Base-by-base conservation (phyloP, 2,797 vertebrate species). In the Lepus oiostolus region DNA sequence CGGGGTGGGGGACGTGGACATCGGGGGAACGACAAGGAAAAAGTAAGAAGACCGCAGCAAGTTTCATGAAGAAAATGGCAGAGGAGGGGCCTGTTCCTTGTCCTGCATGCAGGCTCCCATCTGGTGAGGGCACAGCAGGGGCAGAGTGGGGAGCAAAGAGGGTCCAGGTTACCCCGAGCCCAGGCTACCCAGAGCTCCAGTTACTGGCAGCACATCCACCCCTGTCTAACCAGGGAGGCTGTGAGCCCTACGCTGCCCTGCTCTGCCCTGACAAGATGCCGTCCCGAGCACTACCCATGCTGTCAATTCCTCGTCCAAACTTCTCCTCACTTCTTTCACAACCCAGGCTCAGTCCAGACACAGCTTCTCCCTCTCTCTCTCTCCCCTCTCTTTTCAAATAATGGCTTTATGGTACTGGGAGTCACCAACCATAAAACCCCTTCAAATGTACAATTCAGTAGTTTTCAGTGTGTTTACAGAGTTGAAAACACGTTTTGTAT, bases 131-230 rank as follows among this genome's bases (percentile, higher is more conserved):
- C 10, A 47, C 2, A 22, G 62, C 21, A 52, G 72, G 30, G 52
- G 24, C 7, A 21, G 65, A 32, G 32, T 30, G 13, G 58, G 26
- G 52, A 88, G 11, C 42, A 60, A 82, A 86, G 30, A 63, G n/a
- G 50, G 67, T n/a, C 0, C 14, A 11, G 70, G 22, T 16, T 50
- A n/a, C 26, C 12, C 35, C 9, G 10, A 22, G 67, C 13, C 9
- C 8, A 3, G 10, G 24, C 32, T 28, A 17, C 30, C 47, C 63
- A 28, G 52, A 16, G 28, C 12, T 35, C 58, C 22, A 5, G 24
- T 47, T n/a, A 21, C 2, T 6, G 67, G 28, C 42, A 17, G 1
- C 0, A 7, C 4, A 3, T 30, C 22, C 19, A 30, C 21, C 3
- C 4, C 11, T 11, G 30, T 70, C n/a, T 28, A 16, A 5, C 5